Conservation (phyloP, 1,140 invertebrate genomes). For the Calycopis cecrops region DNA sequence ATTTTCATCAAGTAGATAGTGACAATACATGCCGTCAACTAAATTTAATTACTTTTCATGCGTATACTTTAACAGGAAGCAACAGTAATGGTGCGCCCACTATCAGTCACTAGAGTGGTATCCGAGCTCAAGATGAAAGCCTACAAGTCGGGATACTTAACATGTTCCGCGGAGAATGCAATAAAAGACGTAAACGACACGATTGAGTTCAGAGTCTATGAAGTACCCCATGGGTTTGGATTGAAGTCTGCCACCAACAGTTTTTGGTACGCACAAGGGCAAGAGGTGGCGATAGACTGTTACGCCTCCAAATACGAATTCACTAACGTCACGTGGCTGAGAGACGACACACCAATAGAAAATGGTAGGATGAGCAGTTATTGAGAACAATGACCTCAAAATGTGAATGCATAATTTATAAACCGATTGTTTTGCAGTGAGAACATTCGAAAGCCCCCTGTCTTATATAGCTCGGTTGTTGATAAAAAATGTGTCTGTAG, state of each 20-base stretch:
- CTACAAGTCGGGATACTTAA: conserved; percentile 39
- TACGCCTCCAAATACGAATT: conserved; percentile 50
- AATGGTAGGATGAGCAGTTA: background rate
- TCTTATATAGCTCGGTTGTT: conserved; percentile 44
- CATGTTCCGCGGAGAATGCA: conserved; percentile 38
- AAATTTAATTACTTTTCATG: no score
- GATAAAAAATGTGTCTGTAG: conserved; percentile 37
- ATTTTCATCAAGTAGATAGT: no score
- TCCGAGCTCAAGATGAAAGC: conserved; percentile 34
- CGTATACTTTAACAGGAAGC: no score
- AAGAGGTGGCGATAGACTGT: conserved; percentile 42
- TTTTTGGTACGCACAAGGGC: conserved; percentile 46
- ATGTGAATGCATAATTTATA: background rate
- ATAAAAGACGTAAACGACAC: background rate
- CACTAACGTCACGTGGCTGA: conserved; percentile 42
- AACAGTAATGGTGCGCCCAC: no score
- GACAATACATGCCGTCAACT: no score
- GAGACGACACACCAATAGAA: conserved; percentile 6
- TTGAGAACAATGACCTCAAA: conserved; percentile 7
- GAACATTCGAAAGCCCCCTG: conserved; percentile 28
- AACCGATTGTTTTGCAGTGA: conserved; percentile 30
- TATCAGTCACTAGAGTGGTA: conserved; percentile 33
- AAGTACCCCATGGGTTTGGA: conserved; percentile 49
- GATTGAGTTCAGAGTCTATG: conserved; percentile 40
- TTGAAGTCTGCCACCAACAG: conserved; percentile 28